A percentile compares a stretch with the other conserved stretches of the same genome.
Evolutionary conservation across 2,797 vertebrate species (phyloP).

Genomic region (Semotilus atromaculatus): DNA sequence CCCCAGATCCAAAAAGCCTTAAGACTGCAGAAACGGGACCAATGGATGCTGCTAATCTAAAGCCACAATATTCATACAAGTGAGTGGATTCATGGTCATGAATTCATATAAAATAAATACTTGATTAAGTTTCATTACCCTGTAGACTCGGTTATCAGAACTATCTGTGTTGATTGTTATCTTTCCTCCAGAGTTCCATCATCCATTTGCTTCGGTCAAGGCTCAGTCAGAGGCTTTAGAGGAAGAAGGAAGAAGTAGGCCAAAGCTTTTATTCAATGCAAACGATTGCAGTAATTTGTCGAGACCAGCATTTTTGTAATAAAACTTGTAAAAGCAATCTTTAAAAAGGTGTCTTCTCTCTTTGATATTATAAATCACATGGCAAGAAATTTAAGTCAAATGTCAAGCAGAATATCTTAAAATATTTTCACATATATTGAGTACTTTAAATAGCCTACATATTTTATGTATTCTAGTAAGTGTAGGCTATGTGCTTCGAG

Average conservation of each 20-base stretch:
- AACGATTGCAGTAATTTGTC: neutral
- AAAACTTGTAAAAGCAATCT: slow-evolving; percentile 31
- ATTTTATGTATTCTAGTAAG: neutral
- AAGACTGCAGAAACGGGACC: slow-evolving; percentile 19
- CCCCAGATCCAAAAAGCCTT: slow-evolving; percentile 44
- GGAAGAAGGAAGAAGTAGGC: slow-evolving; percentile 78
- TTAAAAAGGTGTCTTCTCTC: neutral
- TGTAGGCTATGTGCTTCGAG: neutral
- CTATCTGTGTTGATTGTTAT: slow-evolving; percentile 16
- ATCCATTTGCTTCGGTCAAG: slow-evolving; percentile 83
- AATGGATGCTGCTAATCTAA: slow-evolving; percentile 47
- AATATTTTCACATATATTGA: neutral
- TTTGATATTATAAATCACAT: neutral
- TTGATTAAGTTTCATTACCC: neutral
- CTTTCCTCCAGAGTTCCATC: slow-evolving; percentile 77
- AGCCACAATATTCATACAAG: slow-evolving; percentile 77
- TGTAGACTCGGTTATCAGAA: slow-evolving; percentile 8
- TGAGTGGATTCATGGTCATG: slow-evolving; percentile 58
- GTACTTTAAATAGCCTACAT: neutral
- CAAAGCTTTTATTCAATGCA: slow-evolving; percentile 20
- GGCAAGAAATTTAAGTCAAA: neutral
- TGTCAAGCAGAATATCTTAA: neutral
- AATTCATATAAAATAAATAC: slow-evolving; percentile 21
- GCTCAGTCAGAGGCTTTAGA: slow-evolving; percentile 82
- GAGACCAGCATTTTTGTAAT: slow-evolving; percentile 41